Base-by-base conservation (phyloP, 2,113 vertebrate genomes). In the Cyprinodon variegatus region DNA sequence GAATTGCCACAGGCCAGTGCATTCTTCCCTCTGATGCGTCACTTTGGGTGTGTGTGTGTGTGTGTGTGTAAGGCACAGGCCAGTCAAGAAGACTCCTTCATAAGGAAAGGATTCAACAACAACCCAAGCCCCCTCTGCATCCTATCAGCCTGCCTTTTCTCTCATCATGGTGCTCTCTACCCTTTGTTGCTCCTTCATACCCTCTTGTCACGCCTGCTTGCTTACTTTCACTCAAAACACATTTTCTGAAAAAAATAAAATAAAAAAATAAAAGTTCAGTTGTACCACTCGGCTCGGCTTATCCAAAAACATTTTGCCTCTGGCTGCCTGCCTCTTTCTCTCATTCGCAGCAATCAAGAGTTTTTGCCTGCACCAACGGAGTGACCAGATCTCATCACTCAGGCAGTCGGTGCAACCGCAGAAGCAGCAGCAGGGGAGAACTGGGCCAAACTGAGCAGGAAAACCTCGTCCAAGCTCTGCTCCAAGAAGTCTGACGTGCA, bases 11-110 rank as follows among this genome's bases (percentile, higher is more conserved):
- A 45, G 85, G 86, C 89, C 85, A 83, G 76, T n/a, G 66, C 79
- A 91, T 93, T 92, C 85, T 85, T 89, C 76, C 59, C 65, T 78
- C 77, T 5, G 57, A 78, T 65, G 53, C 61, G 13, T 86, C 75
- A 79, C 61, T 68, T 38, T 77, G 64, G 62, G 68, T 79, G 64
- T 78, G 64, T 71, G 65, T 57, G 71, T 75, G 39, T 63, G 50
- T 57, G 1, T n/a, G 50, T 57, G 17, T 57, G 8, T 20, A n/a
- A n/a, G 50, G 50, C 70, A 53, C 65, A 73, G 71, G 39, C 64
- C 65, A 74, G 11, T 75, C 83, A 73, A 78, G 74, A 77, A 50
- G 82, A 84, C 74, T 88, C 73, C 73, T 74, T 78, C 70, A 79
- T 68, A 75, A 48, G 70, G 60, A 43, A 67, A 72, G 71, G 67